Conservation (phyloP, 2,888 invertebrate genomes). For the Microplitis deprimator region DNA sequence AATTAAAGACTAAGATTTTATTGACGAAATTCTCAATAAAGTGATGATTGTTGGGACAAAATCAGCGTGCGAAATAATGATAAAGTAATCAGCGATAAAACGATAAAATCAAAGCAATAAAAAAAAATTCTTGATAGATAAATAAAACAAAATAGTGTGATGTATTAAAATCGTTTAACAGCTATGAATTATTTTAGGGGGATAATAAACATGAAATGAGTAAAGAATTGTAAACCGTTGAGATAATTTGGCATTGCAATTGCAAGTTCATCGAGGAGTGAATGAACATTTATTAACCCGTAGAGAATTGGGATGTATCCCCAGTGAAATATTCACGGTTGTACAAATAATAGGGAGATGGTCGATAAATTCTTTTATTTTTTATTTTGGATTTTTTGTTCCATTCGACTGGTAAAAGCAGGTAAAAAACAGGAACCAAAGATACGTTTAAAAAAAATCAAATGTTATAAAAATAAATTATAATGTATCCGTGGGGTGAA, state of each 20-base stretch:
- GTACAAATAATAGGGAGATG: slow-evolving; percentile 11
- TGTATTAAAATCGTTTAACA: neutral
- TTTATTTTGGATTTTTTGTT: slow-evolving; percentile 8
- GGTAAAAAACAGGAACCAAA: neutral
- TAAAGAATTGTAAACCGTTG: slow-evolving; percentile 27
- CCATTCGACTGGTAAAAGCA: neutral
- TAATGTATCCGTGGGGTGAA: neutral
- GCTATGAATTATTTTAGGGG: neutral
- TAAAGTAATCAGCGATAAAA: neutral
- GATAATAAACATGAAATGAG: neutral
- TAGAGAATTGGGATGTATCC: slow-evolving; percentile 32
- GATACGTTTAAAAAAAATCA: neutral
- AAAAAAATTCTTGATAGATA: neutral
- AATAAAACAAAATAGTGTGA: neutral
- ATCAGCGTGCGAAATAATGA: neutral
- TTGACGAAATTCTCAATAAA: no score
- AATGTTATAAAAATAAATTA: neutral
- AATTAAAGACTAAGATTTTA: no score
- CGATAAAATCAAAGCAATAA: neutral
- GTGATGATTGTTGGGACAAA: no score
- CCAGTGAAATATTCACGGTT: slow-evolving; percentile 31
- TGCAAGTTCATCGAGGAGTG: slow-evolving; percentile 41
- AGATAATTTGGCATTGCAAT: slow-evolving; percentile 36
- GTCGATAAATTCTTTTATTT: slow-evolving; percentile 19
- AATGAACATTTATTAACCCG: slow-evolving; percentile 40